Base-by-base conservation (phyloP, 2,888 invertebrate genomes). In the Scaptomyza caliginosa region DNA sequence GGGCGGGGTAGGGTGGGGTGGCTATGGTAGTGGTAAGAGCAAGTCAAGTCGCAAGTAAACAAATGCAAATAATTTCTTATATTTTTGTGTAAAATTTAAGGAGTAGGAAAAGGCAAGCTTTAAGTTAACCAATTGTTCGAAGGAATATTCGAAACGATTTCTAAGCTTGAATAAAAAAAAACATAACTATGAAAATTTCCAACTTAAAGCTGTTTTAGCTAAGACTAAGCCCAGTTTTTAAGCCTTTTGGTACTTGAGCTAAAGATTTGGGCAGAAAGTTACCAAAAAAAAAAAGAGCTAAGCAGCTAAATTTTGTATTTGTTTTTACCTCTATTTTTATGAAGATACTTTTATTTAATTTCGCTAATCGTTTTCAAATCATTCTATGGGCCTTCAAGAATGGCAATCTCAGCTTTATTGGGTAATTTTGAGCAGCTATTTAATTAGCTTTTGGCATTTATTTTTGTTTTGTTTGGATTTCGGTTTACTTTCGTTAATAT, bases 361-460 rank as follows among this genome's bases (percentile, higher is more conserved):
- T 28, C 24, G 62, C 28, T 62, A 72, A 77, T 62, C 71, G 58
- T 28, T 75, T 70, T 32, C 34, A 21, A 48, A 55, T 57, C 65
- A 54, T 40, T 28, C 32, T 42, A 42, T 34, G 40, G 51, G 26
- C 52, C 36, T 40, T 48, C 42, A 46, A 38, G 50, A 26, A 38
- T 50, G 60, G 36, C 56, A 59, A 57, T 72, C 67, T 48, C 40
- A 48, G 21, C 56, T 74, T 76, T 75, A 75, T 70, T 56, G 52
- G 55, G 62, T 56, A 17, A 71, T 55, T 66, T 42, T 34, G 24
- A 34, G 65, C 59, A 50, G 39, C 43, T 32, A 51, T 76, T 71
- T 67, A 62, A 71, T 55, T 63, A 51, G 17, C 28, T 21, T 28
- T 28, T 5, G 19, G 23, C 38, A 32, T 51, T 64, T 16, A 34